These are phyloP conservation scores for Tenthredo scrophulariae DNA, from an alignment of 2,888 invertebrate genomes.

Conservation along the genomic window DNA sequence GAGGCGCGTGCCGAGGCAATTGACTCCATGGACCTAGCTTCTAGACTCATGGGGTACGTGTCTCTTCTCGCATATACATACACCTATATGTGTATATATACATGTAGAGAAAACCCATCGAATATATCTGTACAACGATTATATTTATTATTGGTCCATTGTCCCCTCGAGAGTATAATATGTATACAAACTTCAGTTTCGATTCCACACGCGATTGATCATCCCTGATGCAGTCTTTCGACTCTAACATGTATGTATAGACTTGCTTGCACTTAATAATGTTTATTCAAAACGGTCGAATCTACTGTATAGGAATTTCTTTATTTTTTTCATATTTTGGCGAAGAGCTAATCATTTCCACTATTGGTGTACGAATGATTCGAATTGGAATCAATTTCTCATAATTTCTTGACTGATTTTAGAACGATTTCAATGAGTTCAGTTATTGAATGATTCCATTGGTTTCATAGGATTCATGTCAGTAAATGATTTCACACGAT, in stretches of 20 bases:
- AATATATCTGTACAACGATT: background rate
- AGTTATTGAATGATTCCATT: too few relatives aligned
- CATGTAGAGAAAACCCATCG: background rate
- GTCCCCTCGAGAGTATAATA: background rate
- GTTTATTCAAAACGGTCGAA: background rate
- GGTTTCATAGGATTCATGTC: too few relatives aligned
- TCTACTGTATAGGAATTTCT: too few relatives aligned
- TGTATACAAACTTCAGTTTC: background rate
- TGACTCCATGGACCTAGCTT: conserved; percentile 57
- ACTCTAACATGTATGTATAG: background rate
- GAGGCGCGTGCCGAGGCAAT: conserved; percentile 70
- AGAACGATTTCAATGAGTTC: too few relatives aligned
- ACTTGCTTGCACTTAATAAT: background rate
- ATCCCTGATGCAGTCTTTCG: background rate
- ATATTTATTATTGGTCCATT: conserved; percentile 18
- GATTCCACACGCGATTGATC: background rate
- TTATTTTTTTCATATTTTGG: too few relatives aligned
- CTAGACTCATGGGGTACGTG: conserved; percentile 15
- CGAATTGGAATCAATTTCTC: too few relatives aligned
- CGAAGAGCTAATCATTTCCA: too few relatives aligned
- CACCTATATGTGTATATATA: background rate
- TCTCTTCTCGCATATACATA: conserved; percentile 2
- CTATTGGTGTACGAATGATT: too few relatives aligned
- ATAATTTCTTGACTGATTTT: too few relatives aligned
- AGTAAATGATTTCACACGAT: too few relatives aligned